Conservation (phyloP, 2,113 vertebrate genomes). For the Prolemur simus region DNA sequence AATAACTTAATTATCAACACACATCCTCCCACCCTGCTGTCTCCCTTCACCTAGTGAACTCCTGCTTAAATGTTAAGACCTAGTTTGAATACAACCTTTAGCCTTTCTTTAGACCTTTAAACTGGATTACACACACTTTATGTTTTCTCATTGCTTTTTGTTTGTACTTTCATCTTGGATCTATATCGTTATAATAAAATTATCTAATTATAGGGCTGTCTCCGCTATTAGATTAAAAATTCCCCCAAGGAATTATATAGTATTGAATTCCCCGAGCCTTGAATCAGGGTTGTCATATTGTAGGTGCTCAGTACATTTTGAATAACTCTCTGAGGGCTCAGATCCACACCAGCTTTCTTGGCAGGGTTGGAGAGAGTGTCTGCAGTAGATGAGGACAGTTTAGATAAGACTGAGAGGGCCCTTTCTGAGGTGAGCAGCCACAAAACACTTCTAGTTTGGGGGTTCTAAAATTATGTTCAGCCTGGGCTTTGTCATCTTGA, state of each 20-base stretch:
- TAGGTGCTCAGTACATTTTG: neutral
- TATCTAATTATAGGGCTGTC: neutral
- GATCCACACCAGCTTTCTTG: neutral
- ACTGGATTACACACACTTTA: neutral
- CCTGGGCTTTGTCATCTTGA: conserved; percentile 55
- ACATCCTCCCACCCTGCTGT: neutral
- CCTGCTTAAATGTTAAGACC: neutral
- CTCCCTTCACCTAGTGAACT: neutral
- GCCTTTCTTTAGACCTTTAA: neutral
- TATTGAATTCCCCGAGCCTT: neutral
- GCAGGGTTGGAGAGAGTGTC: neutral
- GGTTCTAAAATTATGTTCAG: conserved; percentile 52
- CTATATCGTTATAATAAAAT: neutral
- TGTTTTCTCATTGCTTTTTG: neutral
- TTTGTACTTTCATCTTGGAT: neutral
- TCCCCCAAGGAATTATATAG: neutral
- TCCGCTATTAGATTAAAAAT: neutral
- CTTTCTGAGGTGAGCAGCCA: conserved; percentile 41
- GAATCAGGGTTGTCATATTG: neutral
- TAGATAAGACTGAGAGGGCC: conserved; percentile 40
- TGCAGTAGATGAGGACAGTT: neutral
- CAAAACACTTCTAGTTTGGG: conserved; percentile 42
- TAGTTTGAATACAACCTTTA: neutral
- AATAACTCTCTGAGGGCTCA: neutral
- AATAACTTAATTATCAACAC: neutral